Conservation (phyloP, 1,140 invertebrate genomes). For the Chrysomallon squamiferum region DNA sequence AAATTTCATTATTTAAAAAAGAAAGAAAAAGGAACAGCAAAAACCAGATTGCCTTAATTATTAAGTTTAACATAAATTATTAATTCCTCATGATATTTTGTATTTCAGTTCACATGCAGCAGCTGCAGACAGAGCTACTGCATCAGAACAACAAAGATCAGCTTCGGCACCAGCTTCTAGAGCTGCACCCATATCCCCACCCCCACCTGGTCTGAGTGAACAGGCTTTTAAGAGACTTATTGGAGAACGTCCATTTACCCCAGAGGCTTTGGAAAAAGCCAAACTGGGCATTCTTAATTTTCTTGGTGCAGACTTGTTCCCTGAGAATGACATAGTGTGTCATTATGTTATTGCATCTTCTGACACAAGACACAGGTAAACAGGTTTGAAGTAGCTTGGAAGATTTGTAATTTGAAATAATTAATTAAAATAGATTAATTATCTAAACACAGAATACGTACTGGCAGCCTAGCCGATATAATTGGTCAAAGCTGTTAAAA, state of each 20-base stretch:
- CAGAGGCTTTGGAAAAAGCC: conserved; percentile 84
- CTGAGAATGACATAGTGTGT: conserved; percentile 76
- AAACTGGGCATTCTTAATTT: conserved; percentile 86
- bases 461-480: no score
- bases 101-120: conserved; percentile 20
- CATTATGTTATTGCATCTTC: conserved; percentile 84
- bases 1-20: no score
- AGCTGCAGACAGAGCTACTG: not conserved
- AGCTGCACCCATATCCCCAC: conserved; percentile 14
- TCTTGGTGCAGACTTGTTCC: conserved; percentile 77
- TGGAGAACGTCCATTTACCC: conserved; percentile 75
- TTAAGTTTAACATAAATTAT: no score
- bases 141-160: conserved; percentile 8
- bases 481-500: no score
- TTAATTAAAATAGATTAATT: no score
- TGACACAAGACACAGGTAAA: conserved; percentile 74
- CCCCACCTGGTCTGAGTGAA: conserved; percentile 80
- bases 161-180: conserved; percentile 49
- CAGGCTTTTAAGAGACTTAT: conserved; percentile 81
- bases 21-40: no score
- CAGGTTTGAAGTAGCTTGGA: no score
- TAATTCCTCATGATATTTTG: no score
- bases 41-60: no score
- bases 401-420: no score
- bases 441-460: no score